phyloP scores from a whole-genome alignment of 2,113 vertebrate species.

The Hyla sarda region DNA sequence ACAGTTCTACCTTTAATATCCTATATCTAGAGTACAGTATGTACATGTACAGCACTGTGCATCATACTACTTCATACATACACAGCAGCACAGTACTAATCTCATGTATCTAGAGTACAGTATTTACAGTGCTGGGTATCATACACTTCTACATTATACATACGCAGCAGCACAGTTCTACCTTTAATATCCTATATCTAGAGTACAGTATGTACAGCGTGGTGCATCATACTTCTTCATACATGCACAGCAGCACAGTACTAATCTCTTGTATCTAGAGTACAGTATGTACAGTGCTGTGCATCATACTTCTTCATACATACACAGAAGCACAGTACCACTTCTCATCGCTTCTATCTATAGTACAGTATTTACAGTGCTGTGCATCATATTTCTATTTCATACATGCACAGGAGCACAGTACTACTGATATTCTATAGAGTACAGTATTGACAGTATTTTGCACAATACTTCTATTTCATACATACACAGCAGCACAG shows the following conservation, averaged over 20 bases:
- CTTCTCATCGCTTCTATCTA: no score
- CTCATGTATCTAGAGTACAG: neutral
- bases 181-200: neutral
- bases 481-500: no score
- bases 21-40: no score
- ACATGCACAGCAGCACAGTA: neutral
- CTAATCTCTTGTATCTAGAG: neutral
- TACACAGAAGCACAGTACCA: neutral
- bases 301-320: no score
- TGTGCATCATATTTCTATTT: no score
- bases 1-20: neutral
- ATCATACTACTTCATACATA: neutral
- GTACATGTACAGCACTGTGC: no score
- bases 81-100: neutral
- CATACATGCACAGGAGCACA: no score
- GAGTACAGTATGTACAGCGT: neutral
- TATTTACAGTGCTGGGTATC: neutral
- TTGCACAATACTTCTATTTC: no score
- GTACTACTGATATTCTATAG: no score
- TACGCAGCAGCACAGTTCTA: neutral
- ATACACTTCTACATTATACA: neutral
- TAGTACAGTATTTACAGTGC: no score
- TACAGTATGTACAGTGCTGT: no score
- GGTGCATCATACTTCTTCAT: neutral
- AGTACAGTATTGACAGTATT: no score